These are phyloP conservation scores for Drosophila suboccidentalis DNA, from an alignment of 2,888 invertebrate genomes.

Conservation along the genomic window DNA sequence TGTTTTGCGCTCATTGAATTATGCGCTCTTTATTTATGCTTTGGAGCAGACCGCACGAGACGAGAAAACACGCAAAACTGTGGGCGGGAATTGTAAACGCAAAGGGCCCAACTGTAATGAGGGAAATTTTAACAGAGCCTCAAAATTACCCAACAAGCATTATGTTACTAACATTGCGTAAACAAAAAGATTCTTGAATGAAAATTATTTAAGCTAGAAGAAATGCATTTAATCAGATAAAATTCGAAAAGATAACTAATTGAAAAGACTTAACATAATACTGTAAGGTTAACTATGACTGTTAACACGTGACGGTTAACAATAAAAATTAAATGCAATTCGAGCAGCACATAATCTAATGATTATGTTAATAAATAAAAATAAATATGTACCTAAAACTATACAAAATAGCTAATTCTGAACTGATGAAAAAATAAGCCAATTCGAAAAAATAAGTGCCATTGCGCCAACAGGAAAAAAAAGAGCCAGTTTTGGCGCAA, in stretches of 20 bases:
- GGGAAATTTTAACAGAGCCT: conserved; percentile 44
- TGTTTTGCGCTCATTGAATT: conserved; percentile 24
- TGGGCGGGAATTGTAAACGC: conserved; percentile 47
- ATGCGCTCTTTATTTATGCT: conserved; percentile 8
- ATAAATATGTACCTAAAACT: too few relatives aligned
- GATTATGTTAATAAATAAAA: too few relatives aligned
- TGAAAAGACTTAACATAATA: too few relatives aligned
- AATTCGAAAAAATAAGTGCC: too few relatives aligned
- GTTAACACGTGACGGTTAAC: too few relatives aligned
- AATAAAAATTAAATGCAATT: too few relatives aligned
- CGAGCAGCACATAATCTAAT: too few relatives aligned
- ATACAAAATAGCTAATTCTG: too few relatives aligned
- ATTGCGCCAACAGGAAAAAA: too few relatives aligned
- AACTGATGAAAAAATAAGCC: too few relatives aligned
- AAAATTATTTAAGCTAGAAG: background rate
- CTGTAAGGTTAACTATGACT: too few relatives aligned
- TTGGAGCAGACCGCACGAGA: conserved; percentile 46
- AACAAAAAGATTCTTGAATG: background rate
- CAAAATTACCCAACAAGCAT: background rate
- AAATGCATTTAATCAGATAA: background rate
- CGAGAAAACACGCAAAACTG: conserved; percentile 67
- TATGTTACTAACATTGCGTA: background rate
- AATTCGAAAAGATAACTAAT: background rate
- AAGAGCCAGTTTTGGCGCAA: too few relatives aligned
- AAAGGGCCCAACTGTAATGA: conserved; percentile 37